phyloP scores from a whole-genome alignment of 2,888 invertebrate species.

The Mamestra brassicae region DNA sequence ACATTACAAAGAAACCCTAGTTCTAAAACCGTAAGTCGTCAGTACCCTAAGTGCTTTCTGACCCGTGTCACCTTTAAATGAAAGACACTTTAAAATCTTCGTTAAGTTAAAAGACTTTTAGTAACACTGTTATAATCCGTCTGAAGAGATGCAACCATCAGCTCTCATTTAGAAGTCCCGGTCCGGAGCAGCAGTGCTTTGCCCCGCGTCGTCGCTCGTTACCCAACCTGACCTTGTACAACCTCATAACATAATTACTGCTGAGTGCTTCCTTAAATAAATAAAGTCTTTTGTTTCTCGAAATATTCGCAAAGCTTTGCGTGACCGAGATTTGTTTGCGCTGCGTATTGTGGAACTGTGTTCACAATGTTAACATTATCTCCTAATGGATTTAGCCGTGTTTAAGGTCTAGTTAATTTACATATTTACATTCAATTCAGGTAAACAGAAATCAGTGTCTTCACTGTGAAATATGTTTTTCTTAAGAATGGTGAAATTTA shows the following conservation, averaged over 20 bases:
- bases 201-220: slow-evolving; percentile 65
- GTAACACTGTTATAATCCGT: slow-evolving; percentile 44
- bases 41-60: slow-evolving; percentile 44
- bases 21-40: slow-evolving; percentile 24
- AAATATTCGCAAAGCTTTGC: slow-evolving; percentile 70
- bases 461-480: slow-evolving; percentile 67
- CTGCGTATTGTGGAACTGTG: slow-evolving; percentile 54
- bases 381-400: slow-evolving; percentile 55
- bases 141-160: slow-evolving; percentile 48
- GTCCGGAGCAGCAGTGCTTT: slow-evolving; percentile 27
- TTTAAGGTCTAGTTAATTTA: slow-evolving; percentile 54
- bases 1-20: slow-evolving; percentile 6
- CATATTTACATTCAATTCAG: slow-evolving; percentile 60
- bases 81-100: slow-evolving; percentile 49
- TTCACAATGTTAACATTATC: slow-evolving; percentile 51
- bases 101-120: slow-evolving; percentile 41
- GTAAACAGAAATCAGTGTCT: slow-evolving; percentile 62
- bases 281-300: slow-evolving; percentile 80
- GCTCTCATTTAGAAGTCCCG: slow-evolving; percentile 45
- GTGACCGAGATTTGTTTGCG: slow-evolving; percentile 70
- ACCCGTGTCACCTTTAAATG: slow-evolving; percentile 28
- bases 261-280: slow-evolving; percentile 82
- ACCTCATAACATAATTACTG: slow-evolving; percentile 81
- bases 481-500: slow-evolving; percentile 78
- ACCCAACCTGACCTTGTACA: slow-evolving; percentile 66